phyloP scores from a whole-genome alignment of 2,888 invertebrate genomes.

The Agrotis exclamationis region DNA sequence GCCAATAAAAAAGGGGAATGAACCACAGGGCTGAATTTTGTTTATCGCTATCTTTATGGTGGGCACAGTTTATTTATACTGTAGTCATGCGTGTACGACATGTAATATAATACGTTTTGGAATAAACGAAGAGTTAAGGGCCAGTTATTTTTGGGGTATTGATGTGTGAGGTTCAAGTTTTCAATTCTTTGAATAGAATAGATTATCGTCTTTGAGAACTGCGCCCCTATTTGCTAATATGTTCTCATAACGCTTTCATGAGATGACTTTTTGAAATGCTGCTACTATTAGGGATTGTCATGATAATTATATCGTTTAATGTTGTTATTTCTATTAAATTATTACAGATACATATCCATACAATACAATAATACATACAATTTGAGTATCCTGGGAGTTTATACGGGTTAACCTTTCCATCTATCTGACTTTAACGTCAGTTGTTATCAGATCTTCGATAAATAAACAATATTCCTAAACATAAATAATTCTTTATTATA shows the following conservation, averaged over 20 bases:
- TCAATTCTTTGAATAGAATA: constrained; percentile 53
- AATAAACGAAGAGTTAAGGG: constrained; percentile 83
- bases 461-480: background rate
- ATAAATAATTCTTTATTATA: background rate
- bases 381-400: constrained; percentile 8
- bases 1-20: constrained; percentile 90
- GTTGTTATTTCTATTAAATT: constrained; percentile 27
- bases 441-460: background rate
- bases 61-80: constrained; percentile 88
- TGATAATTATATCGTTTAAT: constrained; percentile 31
- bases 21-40: constrained; percentile 88
- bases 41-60: constrained; percentile 90
- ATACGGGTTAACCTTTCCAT: background rate
- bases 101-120: constrained; percentile 86
- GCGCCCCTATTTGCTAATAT: constrained; percentile 19
- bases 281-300: constrained; percentile 28
- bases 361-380: no score
- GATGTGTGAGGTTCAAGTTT: constrained; percentile 54
- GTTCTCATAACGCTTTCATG: constrained; percentile 11
- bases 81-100: constrained; percentile 85
- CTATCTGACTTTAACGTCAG: no score
- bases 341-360: background rate
- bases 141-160: constrained; percentile 71
- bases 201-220: constrained; percentile 25
- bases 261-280: constrained; percentile 5